These are phyloP conservation scores for Monomorium pharaonis DNA, from an alignment of 1,140 invertebrate species.

Conservation along the genomic window DNA sequence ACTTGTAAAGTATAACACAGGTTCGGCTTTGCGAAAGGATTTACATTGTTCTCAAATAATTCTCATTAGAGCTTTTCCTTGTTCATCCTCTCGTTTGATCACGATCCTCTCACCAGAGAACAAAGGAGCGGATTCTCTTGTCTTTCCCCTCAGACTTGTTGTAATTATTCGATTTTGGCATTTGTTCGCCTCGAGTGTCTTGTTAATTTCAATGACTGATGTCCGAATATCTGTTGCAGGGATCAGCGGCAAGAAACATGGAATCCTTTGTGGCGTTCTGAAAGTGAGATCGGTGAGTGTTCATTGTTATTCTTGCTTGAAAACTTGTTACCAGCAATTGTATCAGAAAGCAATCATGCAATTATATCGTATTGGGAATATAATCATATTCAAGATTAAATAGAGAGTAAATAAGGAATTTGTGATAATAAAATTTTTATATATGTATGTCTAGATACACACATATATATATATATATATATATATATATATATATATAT, in stretches of 20 bases:
- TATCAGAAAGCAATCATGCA: not conserved
- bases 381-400: not conserved
- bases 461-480: too few relatives aligned
- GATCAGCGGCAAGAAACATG: slow-evolving; percentile 62
- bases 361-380: not conserved
- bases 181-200: slow-evolving; percentile 56
- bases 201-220: slow-evolving; percentile 71
- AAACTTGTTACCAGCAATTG: not conserved
- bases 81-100: slow-evolving; percentile 13
- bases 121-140: not conserved
- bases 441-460: too few relatives aligned
- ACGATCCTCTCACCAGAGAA: not conserved
- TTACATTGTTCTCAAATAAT: slow-evolving; percentile 26
- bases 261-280: slow-evolving; percentile 63
- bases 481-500: not conserved
- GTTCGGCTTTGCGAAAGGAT: not conserved
- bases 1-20: not conserved
- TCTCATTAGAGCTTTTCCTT: slow-evolving; percentile 35
- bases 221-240: slow-evolving; percentile 68
- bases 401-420: not conserved
- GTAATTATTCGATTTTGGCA: slow-evolving; percentile 70
- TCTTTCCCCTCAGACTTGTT: not conserved
- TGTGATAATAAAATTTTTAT: not conserved
- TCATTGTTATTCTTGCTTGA: not conserved
- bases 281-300: slow-evolving; percentile 74